phyloP scores from a whole-genome alignment of 2,888 invertebrate species.

The Drosophila tripunctata region DNA sequence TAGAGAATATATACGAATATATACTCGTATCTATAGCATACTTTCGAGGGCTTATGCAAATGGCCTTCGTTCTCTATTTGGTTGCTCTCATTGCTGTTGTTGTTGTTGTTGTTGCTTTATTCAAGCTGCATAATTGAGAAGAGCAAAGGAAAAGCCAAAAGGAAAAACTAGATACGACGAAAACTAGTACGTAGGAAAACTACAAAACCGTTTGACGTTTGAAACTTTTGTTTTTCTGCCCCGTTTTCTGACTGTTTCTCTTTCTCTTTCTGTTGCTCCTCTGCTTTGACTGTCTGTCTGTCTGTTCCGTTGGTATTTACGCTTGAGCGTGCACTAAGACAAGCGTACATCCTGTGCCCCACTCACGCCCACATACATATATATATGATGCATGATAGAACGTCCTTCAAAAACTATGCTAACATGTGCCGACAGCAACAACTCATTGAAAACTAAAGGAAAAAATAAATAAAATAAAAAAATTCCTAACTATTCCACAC shows the following conservation, averaged over 20 bases:
- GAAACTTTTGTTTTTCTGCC: constrained; percentile 41
- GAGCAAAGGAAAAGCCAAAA: constrained; percentile 31
- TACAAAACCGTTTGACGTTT: constrained; percentile 72
- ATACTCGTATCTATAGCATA: constrained; percentile 53
- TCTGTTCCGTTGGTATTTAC: constrained; percentile 43
- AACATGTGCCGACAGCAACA: constrained; percentile 43
- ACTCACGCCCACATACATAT: background rate
- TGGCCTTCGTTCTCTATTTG: constrained; percentile 61
- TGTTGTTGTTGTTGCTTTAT: constrained; percentile 39
- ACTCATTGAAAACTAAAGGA: constrained; percentile 14
- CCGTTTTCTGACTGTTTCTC: background rate
- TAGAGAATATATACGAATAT: constrained; percentile 10
- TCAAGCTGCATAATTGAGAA: constrained; percentile 72
- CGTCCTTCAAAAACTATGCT: constrained; percentile 56
- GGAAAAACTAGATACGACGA: constrained; percentile 25
- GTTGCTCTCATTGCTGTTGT: constrained; percentile 17
- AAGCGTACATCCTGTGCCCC: constrained; percentile 57
- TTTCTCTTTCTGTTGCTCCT: background rate
- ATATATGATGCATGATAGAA: constrained; percentile 1
- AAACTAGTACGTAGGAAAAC: constrained; percentile 31
- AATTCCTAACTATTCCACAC: background rate
- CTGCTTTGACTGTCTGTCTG: constrained; percentile 10
- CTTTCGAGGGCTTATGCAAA: constrained; percentile 56
- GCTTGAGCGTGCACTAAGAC: constrained; percentile 60
- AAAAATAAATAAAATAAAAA: constrained; percentile 15